Conservation (phyloP, 2,888 invertebrate genomes). For the Pheosia tremula region DNA sequence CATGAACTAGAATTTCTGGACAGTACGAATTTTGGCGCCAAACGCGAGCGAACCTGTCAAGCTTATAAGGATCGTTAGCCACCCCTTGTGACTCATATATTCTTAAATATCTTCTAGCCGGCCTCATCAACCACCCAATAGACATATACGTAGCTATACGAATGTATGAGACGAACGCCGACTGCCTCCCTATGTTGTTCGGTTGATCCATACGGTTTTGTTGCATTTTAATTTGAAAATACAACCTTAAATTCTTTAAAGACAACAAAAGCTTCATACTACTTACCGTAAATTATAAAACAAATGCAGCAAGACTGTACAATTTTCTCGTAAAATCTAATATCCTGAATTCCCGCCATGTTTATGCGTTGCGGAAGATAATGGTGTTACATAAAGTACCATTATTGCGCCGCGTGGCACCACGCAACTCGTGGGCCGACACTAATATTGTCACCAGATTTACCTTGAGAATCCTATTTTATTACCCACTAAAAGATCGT, state of each 20-base stretch:
- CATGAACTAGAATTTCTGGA: too few relatives aligned
- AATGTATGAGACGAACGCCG: too few relatives aligned
- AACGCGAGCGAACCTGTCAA: too few relatives aligned
- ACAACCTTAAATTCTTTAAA: neutral
- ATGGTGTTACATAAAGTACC: constrained; percentile 26
- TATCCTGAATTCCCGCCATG: constrained; percentile 13
- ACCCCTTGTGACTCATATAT: too few relatives aligned
- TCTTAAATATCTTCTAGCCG: too few relatives aligned
- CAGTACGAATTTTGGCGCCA: too few relatives aligned
- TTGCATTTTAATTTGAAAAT: constrained; percentile 1
- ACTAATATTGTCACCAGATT: neutral
- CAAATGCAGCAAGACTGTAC: neutral
- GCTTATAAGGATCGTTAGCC: too few relatives aligned
- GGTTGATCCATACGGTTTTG: too few relatives aligned
- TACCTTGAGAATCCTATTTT: neutral
- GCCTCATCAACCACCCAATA: too few relatives aligned
- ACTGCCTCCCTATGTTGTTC: too few relatives aligned
- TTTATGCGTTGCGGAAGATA: constrained; percentile 25
- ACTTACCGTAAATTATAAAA: neutral
- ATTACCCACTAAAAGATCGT: too few relatives aligned
- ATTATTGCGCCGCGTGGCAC: constrained; percentile 12
- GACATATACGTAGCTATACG: too few relatives aligned
- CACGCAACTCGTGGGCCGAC: neutral
- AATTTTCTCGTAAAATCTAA: constrained; percentile 16
- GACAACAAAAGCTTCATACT: neutral